Conservation (phyloP, 2,113 vertebrate species). For the Anser brachyrhynchus region DNA sequence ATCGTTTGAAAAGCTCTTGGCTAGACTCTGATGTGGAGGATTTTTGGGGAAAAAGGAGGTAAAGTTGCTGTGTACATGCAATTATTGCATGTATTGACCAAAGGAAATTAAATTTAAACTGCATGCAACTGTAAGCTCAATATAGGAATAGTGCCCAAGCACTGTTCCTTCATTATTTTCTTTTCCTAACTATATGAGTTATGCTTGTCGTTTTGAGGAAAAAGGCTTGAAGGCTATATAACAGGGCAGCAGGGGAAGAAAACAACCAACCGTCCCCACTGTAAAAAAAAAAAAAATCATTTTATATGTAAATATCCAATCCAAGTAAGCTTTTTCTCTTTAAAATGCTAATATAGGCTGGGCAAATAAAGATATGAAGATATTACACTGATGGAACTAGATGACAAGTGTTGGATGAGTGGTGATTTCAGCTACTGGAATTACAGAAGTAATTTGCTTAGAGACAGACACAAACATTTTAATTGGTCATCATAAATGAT, state of each 20-base stretch:
- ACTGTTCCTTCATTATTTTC: not conserved
- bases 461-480: slow-evolving; percentile 44
- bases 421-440: not conserved
- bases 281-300: not conserved
- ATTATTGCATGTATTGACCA: not conserved
- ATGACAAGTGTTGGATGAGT: not conserved
- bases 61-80: not conserved
- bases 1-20: not conserved
- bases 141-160: not conserved
- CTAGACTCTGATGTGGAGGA: fast-evolving
- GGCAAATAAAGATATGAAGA: not conserved
- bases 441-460: slow-evolving; percentile 36
- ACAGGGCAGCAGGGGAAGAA: not conserved
- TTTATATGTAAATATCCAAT: not conserved
- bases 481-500: slow-evolving; percentile 67
- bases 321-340: not conserved
- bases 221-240: fast-evolving
- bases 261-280: not conserved
- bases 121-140: not conserved
- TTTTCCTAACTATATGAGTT: not conserved
- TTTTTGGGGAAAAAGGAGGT: not conserved
- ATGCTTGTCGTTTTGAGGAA: not conserved
- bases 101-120: not conserved
- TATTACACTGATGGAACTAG: fast-evolving
- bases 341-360: not conserved